Evolutionary conservation across 2,888 invertebrate species (phyloP), one percentile per base, ranked within the genome.

Genomic region (Tuta absoluta): DNA sequence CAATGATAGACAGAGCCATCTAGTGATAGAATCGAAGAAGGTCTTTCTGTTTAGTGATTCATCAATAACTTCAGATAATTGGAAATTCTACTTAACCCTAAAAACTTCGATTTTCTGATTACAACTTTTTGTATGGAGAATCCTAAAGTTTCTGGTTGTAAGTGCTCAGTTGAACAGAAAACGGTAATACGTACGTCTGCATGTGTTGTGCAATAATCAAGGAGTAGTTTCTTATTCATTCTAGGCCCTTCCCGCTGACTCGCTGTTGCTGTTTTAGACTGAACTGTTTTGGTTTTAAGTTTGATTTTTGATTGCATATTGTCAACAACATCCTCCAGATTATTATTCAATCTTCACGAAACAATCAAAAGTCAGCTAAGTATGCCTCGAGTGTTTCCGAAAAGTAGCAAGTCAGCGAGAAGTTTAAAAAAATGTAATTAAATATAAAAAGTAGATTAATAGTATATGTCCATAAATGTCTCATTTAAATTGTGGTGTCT

Each of bases 401-500:
- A 76, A 73, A 77, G 3, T 17, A 4, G 28, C 85, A 84, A 85
- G 84, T 86, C 89, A 84, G 89, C 85, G 81, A 82, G 86, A 84
- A 84, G 84, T 24, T n/a, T 70, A 73, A 70, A 65, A 58, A 74
- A 77, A 78, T 83, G 83, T 87, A 86, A 86, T 84, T 84, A 73
- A 73, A 70, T 51, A 53, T 21, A 77, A 77, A 84, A 76, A 75
- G 84, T 87, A 90, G 90, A 79, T 76, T 79, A 77, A 78, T 87
- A 89, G 85, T 89, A 78, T 86, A 85, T 91, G 91, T 91, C 91
- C 91, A 90, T 91, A 78, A 85, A 89, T 90, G 87, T 89, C 84
- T 91, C 83, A 87, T 87, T 89, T 90, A 87, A 87, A 89, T 88
- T 87, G 91, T 91, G 91, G 91, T 91, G 91, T 91, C 91, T 91